Conservation (phyloP, 1,140 invertebrate genomes). For the Chionoecetes opilio region DNA sequence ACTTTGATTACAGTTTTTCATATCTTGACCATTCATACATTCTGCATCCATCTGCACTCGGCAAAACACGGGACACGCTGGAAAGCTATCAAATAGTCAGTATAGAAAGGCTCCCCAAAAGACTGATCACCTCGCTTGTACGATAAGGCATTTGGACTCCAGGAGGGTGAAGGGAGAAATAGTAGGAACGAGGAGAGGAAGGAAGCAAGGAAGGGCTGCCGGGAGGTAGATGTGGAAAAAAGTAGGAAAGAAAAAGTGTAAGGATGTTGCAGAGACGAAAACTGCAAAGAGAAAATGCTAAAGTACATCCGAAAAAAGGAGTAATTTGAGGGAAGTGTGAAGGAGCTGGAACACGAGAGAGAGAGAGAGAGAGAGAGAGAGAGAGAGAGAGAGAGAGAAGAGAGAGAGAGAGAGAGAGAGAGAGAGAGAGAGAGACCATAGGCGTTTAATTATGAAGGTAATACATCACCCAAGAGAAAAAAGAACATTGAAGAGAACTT, state of each 20-base stretch:
- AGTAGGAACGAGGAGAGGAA: neutral
- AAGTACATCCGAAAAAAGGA: neutral
- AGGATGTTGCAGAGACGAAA: neutral
- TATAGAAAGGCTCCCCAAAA: neutral
- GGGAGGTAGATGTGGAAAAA: neutral
- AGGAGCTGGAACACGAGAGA: neutral
- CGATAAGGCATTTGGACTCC: neutral
- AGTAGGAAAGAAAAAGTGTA: neutral
- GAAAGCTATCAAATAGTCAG: neutral
- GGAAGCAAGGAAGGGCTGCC: neutral
- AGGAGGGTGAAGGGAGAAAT: neutral
- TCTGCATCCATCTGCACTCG: slow-evolving; percentile 1
- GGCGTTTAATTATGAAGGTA: too few species aligned
- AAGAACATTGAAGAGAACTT: neutral
- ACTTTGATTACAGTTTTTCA: neutral
- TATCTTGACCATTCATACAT: neutral
- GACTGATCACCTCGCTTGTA: neutral
- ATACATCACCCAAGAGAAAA: neutral
- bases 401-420: neutral
- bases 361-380: neutral
- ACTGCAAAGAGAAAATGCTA: neutral
- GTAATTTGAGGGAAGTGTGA: neutral
- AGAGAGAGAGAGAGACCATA: neutral
- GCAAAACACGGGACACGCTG: slow-evolving; percentile 1
- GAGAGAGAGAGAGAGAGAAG: slow-evolving; percentile 13